These are phyloP conservation scores for Drosophila suzukii DNA, from an alignment of 1,140 invertebrate species.

Conservation along the genomic window DNA sequence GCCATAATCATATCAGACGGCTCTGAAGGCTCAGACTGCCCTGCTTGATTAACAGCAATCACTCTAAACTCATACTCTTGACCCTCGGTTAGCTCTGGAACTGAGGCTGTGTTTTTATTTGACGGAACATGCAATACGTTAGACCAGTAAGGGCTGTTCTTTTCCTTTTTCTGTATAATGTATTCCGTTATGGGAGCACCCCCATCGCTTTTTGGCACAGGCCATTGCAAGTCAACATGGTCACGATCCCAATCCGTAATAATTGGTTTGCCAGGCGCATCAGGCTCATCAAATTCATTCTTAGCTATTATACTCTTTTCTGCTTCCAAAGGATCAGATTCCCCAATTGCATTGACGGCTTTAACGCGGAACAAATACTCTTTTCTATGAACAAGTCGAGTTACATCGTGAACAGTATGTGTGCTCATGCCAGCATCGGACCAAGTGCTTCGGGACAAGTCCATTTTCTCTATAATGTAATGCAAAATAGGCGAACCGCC, in stretches of 20 bases:
- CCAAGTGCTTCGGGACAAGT: constrained; percentile 97
- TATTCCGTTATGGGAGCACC: constrained; percentile 97
- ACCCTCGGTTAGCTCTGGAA: constrained; percentile 95
- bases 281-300: constrained; percentile 97
- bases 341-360: constrained; percentile 97
- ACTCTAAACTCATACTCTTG: constrained; percentile 99
- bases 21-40: constrained; percentile 97
- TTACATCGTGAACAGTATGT: constrained; percentile 92
- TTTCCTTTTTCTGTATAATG: constrained; percentile 98
- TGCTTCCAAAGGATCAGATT: constrained; percentile 96
- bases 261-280: constrained; percentile 94
- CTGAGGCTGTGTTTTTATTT: constrained; percentile 90
- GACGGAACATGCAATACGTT: constrained; percentile 94
- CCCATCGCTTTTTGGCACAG: constrained; percentile 93
- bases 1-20: constrained; percentile 94
- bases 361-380: constrained; percentile 96
- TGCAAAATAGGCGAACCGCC: constrained; percentile 97
- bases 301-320: constrained; percentile 95
- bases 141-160: constrained; percentile 96
- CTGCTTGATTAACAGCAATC: constrained; percentile 97
- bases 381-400: constrained; percentile 95
- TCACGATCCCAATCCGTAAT: constrained; percentile 97
- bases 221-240: constrained; percentile 96
- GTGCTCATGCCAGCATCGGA: constrained; percentile 95
- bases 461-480: constrained; percentile 99